Conservation (phyloP, 2,797 vertebrate genomes). For the Phalanger gymnotis region DNA sequence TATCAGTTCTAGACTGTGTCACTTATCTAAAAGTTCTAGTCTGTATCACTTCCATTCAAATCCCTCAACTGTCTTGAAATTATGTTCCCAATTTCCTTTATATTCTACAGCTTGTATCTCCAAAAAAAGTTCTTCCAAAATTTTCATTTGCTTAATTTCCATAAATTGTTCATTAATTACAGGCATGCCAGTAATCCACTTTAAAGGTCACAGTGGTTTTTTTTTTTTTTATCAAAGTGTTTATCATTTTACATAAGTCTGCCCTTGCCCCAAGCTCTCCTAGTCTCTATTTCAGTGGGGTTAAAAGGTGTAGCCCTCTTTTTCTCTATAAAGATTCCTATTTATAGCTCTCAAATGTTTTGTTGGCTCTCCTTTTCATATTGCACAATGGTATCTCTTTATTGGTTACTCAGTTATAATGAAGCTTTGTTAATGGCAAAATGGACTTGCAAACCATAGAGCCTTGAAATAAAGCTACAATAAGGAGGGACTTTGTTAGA, state of each 20-base stretch:
- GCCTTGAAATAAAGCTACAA: constrained; percentile 20
- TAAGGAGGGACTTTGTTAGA: constrained; percentile 27
- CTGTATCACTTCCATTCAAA: background rate
- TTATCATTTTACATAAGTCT: constrained; percentile 11
- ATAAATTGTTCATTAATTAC: constrained; percentile 4
- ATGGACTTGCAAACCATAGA: background rate
- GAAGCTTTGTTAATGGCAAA: constrained; percentile 66
- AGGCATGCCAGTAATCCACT: constrained; percentile 1
- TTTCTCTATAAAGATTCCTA: constrained; percentile 62
- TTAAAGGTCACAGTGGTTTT: constrained; percentile 7
- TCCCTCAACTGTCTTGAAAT: background rate
- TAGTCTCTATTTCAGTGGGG: constrained; percentile 49
- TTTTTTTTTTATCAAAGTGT: constrained; percentile 52
- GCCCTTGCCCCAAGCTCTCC: constrained; percentile 6
- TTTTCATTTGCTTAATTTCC: background rate
- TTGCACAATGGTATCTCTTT: constrained; percentile 62
- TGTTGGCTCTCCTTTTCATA: constrained; percentile 38
- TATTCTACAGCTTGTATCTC: background rate
- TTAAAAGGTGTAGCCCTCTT: constrained; percentile 62
- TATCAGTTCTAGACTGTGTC: background rate
- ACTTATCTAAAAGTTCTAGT: background rate
- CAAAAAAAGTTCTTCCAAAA: background rate
- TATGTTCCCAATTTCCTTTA: constrained; percentile 15
- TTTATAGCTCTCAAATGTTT: constrained; percentile 62
- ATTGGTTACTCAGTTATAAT: constrained; percentile 59